A percentile compares a stretch with the other conserved stretches of the same genome.
These are phyloP conservation scores for Lycia hirtaria DNA, from an alignment of 2,888 invertebrate genomes.

Conservation along the genomic window DNA sequence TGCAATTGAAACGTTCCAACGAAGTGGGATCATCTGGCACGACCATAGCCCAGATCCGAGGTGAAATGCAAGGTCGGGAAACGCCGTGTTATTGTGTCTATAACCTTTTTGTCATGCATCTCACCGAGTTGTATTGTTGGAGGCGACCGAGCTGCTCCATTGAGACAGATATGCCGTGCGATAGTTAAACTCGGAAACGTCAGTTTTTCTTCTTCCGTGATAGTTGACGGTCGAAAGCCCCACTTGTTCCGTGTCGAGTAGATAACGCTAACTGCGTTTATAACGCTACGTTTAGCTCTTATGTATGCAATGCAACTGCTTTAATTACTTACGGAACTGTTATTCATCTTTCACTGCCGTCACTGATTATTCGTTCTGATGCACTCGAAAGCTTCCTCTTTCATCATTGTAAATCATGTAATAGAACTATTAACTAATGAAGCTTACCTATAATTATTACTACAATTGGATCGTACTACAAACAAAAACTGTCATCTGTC, in stretches of 20 bases:
- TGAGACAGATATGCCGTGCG: slow-evolving; percentile 77
- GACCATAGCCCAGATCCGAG: slow-evolving; percentile 74
- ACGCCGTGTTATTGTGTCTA: slow-evolving; percentile 70
- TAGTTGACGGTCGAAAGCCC: slow-evolving; percentile 68
- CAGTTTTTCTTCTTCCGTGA: slow-evolving; percentile 64
- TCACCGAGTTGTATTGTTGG: slow-evolving; percentile 71
- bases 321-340: slow-evolving; percentile 50
- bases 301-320: slow-evolving; percentile 47
- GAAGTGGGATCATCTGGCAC: slow-evolving; percentile 68
- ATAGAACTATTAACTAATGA: slow-evolving; percentile 27
- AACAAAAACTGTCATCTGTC: too few relatives aligned
- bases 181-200: slow-evolving; percentile 69
- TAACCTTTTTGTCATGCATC: slow-evolving; percentile 76
- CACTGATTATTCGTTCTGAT: slow-evolving; percentile 44
- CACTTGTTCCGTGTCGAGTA: slow-evolving; percentile 70
- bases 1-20: slow-evolving; percentile 67
- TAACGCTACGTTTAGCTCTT: slow-evolving; percentile 54
- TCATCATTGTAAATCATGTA: slow-evolving; percentile 20
- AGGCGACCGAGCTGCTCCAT: slow-evolving; percentile 70
- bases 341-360: slow-evolving; percentile 50
- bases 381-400: slow-evolving; percentile 43
- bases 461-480: too few relatives aligned
- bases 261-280: too few relatives aligned
- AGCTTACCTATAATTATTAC: slow-evolving; percentile 13
- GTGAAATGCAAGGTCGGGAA: slow-evolving; percentile 76